Percentiles rank a stretch among this genome's conserved stretches.
These are phyloP conservation scores for Laticauda colubrina DNA, from an alignment of 2,113 vertebrate species.

Conservation along the genomic window DNA sequence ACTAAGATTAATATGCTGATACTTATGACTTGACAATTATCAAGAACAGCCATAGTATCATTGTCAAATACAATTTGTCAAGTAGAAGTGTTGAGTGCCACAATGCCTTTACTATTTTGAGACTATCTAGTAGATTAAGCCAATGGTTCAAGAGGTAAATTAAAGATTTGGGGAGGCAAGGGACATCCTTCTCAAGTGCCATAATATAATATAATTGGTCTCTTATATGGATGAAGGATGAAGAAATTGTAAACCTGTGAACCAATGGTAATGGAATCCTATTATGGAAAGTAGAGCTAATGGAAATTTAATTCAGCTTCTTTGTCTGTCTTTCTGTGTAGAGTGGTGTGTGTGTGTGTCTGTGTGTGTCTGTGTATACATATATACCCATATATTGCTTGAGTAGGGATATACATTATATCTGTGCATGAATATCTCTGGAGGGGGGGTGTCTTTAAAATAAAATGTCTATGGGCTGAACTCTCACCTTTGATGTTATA, in stretches of 20 bases:
- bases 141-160: neutral
- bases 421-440: neutral
- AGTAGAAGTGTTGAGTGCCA: neutral
- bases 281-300: neutral
- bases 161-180: neutral
- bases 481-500: neutral
- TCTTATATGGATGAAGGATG: neutral
- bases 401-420: neutral
- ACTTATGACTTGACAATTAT: neutral
- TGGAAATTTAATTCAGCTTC: neutral
- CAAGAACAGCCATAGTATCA: neutral
- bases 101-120: neutral
- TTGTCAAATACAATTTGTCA: neutral
- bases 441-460: neutral
- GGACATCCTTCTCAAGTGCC: neutral
- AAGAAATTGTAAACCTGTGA: neutral
- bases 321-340: neutral
- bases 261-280: neutral
- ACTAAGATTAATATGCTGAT: neutral
- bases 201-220: neutral
- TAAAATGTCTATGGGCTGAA: neutral
- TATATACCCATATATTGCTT: neutral
- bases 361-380: neutral
- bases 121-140: neutral
- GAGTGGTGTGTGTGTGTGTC: neutral